Evolutionary conservation across 2,888 invertebrate genomes (phyloP).

Genomic region (Baccha elongata): DNA sequence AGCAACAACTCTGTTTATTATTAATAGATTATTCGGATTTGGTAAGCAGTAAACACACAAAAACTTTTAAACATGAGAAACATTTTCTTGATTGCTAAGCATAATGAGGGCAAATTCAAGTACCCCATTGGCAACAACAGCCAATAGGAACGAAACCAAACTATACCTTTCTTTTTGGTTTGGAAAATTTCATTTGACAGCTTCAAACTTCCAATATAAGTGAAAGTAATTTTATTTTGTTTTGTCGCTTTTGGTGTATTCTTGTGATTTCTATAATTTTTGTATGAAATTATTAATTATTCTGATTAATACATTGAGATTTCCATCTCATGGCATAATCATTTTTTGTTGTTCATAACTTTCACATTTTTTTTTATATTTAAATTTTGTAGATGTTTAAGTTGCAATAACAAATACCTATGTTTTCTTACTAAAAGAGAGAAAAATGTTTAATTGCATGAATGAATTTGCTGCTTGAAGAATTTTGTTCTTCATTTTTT

Average conservation of each 20-base stretch:
- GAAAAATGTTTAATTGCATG: conserved; percentile 42
- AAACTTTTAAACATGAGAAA: conserved; percentile 3
- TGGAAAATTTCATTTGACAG: conserved; percentile 24
- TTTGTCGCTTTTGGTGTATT: conserved; percentile 2
- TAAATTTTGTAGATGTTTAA: neutral
- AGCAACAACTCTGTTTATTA: no score
- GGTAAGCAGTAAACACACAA: neutral
- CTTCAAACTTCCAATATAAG: conserved; percentile 36
- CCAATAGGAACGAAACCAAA: conserved; percentile 9
- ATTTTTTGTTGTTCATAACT: conserved; percentile 39
- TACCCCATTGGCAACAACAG: conserved; percentile 28
- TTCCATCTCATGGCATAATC: conserved; percentile 1
- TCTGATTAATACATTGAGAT: conserved; percentile 10
- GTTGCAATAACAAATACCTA: conserved; percentile 4
- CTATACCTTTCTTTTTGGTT: conserved; percentile 48
- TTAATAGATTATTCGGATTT: no score
- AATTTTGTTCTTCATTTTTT: conserved; percentile 9
- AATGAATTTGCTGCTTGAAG: conserved; percentile 26
- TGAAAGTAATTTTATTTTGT: conserved; percentile 52
- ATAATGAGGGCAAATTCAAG: conserved; percentile 58
- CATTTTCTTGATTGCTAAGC: conserved; percentile 44
- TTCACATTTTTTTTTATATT: conserved; percentile 44
- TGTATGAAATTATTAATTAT: conserved; percentile 21
- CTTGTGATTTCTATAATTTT: conserved; percentile 14
- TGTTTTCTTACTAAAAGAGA: neutral